phyloP scores from a whole-genome alignment of 2,797 vertebrate genomes.

The Macropus fuliginosus region DNA sequence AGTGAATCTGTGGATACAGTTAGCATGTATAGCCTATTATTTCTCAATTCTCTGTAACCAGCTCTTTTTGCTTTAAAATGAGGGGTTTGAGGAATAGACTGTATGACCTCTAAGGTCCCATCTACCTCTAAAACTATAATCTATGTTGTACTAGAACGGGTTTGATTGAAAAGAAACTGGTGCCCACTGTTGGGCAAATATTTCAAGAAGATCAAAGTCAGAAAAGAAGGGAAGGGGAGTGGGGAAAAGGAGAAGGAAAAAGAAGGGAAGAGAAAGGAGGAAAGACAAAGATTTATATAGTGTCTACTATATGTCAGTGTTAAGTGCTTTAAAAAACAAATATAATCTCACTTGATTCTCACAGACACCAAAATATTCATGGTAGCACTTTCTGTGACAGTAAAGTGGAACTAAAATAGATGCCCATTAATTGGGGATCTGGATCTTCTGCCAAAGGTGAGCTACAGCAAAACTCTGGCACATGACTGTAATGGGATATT shows the following conservation, averaged over 20 bases:
- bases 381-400: neutral
- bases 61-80: neutral
- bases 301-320: neutral
- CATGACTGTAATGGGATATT: neutral
- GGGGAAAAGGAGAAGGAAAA: neutral
- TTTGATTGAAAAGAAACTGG: neutral
- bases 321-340: neutral
- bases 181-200: neutral
- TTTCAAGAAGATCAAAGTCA: neutral
- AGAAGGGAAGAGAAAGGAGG: neutral
- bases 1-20: neutral
- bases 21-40: neutral
- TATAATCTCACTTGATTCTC: neutral
- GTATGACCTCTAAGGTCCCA: neutral
- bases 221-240: neutral
- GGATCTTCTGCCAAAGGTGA: neutral
- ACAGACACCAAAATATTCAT: neutral
- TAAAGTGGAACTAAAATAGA: neutral
- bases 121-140: neutral
- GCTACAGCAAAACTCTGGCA: neutral
- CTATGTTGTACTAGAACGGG: neutral
- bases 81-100: neutral
- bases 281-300: neutral
- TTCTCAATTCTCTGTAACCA: neutral
- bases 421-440: neutral